Percentiles rank a stretch among this genome's conserved stretches.
Conservation (phyloP, 1,140 invertebrate species). For the fruit fly (Drosophila melanogaster) region Release_6_plus_ISO1_MT NC_004354.4:11916001-11916500, state of each 20-base stretch:
- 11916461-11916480: background rate
- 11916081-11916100: background rate
- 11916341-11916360: background rate
- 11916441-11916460: background rate
- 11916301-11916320: slow-evolving; percentile 16
- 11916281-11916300: slow-evolving; percentile 16
- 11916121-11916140: background rate
- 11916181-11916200: slow-evolving; percentile 39
- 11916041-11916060: no score
- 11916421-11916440: slow-evolving; percentile 5
- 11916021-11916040: no score
- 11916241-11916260: slow-evolving; percentile 16
- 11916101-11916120: background rate
- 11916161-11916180: slow-evolving; percentile 19
- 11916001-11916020: no score
- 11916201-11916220: slow-evolving; percentile 25
- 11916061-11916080: no score
- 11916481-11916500: background rate
- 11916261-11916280: slow-evolving; percentile 20
- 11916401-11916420: background rate
- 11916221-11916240: slow-evolving; percentile 18
- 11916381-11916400: slow-evolving; percentile 20
- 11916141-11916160: background rate
- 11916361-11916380: slow-evolving; percentile 6
- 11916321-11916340: slow-evolving; percentile 44